phyloP scores from a whole-genome alignment of 2,113 vertebrate genomes.

The Pangasianodon hypophthalmus region DNA sequence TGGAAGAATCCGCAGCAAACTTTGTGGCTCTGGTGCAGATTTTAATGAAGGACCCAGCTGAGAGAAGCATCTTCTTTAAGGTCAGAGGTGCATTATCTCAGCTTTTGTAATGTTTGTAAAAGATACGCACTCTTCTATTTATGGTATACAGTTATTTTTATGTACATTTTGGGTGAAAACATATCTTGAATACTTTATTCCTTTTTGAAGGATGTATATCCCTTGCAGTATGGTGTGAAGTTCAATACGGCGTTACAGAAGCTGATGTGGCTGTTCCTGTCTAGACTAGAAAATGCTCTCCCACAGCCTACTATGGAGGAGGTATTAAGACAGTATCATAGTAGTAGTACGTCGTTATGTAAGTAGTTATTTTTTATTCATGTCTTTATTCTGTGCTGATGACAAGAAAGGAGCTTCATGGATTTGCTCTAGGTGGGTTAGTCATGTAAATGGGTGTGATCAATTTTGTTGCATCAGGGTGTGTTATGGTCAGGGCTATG shows the following conservation, averaged over 20 bases:
- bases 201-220: constrained; percentile 44
- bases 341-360: no score
- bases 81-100: constrained; percentile 46
- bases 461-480: background rate
- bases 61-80: constrained; percentile 75
- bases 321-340: constrained; percentile 30
- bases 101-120: background rate
- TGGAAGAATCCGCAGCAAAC: constrained; percentile 67
- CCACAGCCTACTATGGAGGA: constrained; percentile 47
- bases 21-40: constrained; percentile 70
- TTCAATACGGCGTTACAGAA: constrained; percentile 45
- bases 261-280: constrained; percentile 53
- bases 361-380: background rate
- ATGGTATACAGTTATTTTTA: background rate
- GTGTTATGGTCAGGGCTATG: background rate
- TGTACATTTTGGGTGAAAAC: background rate
- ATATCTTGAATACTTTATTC: background rate
- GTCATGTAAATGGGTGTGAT: background rate
- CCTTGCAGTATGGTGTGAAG: constrained; percentile 46
- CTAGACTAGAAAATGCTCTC: constrained; percentile 49
- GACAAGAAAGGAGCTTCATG: background rate
- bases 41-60: constrained; percentile 69
- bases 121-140: background rate
- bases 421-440: background rate
- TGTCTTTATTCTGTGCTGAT: background rate